A percentile compares a stretch with the other conserved stretches of the same genome.
Evolutionary conservation across 2,888 invertebrate species (phyloP).

Genomic region (Hetaerina titia): DNA sequence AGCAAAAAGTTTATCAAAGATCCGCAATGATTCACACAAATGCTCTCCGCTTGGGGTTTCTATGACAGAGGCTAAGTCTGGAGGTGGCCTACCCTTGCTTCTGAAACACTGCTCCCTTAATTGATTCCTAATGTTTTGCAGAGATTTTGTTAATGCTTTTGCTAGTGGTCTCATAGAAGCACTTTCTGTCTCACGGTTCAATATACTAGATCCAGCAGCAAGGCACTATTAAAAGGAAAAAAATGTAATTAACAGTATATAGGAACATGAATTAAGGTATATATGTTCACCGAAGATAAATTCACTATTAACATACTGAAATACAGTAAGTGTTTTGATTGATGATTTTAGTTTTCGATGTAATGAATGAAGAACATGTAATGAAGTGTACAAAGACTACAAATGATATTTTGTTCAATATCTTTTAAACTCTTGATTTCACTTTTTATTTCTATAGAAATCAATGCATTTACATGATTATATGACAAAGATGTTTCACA

Average conservation of each 20-base stretch:
- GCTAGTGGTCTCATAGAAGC: conserved; percentile 98
- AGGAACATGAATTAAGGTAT: no score
- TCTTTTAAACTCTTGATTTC: no score
- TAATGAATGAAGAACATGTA: no score
- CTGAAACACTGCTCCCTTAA: conserved; percentile 92
- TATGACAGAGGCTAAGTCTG: conserved; percentile 81
- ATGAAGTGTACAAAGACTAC: no score
- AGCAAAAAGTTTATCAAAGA: conserved; percentile 96
- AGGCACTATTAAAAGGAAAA: conserved; percentile 84
- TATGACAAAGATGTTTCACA: no score
- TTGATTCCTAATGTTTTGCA: conserved; percentile 94
- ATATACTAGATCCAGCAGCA: conserved; percentile 98
- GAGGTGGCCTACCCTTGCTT: conserved; percentile 76
- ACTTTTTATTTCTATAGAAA: no score
- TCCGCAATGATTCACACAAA: conserved; percentile 82
- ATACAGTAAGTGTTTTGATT: no score
- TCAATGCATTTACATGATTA: no score
- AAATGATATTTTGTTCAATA: no score
- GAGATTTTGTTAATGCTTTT: conserved; percentile 95
- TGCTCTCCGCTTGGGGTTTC: conserved; percentile 79
- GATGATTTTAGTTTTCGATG: no score
- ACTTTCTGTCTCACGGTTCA: conserved; percentile 97
- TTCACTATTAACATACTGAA: no score
- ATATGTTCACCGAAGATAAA: no score
- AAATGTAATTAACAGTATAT: background rate